These are phyloP conservation scores for Speoplatyrhinus poulsoni DNA, from an alignment of 2,113 vertebrate genomes.

Conservation along the genomic window DNA sequence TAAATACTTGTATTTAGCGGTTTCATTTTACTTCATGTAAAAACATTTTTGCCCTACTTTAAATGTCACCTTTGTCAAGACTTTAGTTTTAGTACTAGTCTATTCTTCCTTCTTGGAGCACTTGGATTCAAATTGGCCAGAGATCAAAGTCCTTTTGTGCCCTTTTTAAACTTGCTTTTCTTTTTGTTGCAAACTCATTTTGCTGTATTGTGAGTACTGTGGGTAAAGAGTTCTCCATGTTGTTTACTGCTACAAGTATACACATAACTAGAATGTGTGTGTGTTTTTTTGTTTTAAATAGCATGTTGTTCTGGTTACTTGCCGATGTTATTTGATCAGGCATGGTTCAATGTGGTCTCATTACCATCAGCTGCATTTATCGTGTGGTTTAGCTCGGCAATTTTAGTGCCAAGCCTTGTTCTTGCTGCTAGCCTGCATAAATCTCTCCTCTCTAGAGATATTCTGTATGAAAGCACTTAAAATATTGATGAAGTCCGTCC, in stretches of 20 bases:
- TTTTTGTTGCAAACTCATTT: slow-evolving; percentile 37
- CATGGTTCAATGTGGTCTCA: slow-evolving; percentile 27
- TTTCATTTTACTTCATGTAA: slow-evolving; percentile 45
- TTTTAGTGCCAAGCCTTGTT: slow-evolving; percentile 29
- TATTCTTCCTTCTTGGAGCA: slow-evolving; percentile 42
- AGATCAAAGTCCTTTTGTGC: slow-evolving; percentile 35
- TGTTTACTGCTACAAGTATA: slow-evolving; percentile 7
- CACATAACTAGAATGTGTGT: not conserved
- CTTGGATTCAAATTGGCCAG: slow-evolving; percentile 41
- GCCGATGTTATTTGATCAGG: slow-evolving; percentile 35
- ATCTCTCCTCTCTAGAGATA: slow-evolving; percentile 43
- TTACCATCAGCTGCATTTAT: slow-evolving; percentile 5
- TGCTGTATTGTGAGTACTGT: slow-evolving; percentile 22
- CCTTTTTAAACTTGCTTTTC: slow-evolving; percentile 41
- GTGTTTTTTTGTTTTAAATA: not conserved
- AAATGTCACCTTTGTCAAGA: slow-evolving; percentile 25
- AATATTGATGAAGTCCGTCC: slow-evolving; percentile 45
- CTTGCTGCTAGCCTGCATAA: slow-evolving; percentile 35
- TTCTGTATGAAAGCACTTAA: slow-evolving; percentile 27
- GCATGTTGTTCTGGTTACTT: slow-evolving; percentile 4
- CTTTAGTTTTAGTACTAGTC: slow-evolving; percentile 49
- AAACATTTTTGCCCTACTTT: slow-evolving; percentile 11
- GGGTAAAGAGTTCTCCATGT: slow-evolving; percentile 8
- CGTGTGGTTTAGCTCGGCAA: slow-evolving; percentile 33
- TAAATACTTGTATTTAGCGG: slow-evolving; percentile 36